Base-by-base conservation (phyloP, 2,113 vertebrate species). In the Anhinga rufa region DNA sequence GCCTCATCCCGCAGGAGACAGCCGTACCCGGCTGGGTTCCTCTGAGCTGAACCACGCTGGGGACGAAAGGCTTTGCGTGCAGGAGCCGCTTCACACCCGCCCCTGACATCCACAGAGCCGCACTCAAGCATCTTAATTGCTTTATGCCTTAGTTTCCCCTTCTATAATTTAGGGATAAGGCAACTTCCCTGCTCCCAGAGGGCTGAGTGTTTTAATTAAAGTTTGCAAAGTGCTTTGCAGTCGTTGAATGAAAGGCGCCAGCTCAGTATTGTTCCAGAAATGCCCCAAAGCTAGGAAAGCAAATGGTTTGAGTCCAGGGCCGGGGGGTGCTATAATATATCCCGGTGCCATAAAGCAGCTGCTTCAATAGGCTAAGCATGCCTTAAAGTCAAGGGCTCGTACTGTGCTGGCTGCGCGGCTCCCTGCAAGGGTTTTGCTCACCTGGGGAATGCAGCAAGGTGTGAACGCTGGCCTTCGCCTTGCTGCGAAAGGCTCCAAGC, bases 141-240 rank as follows among this genome's bases (percentile, higher is more conserved):
- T 95, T 38, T 7, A 5, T 55, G 89, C 86, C 83, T 68, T 7
- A 49, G 46, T 76, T 95, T 93, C 65, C 88, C 76, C 4, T 31
- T 68, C 84, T 46, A 4, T n/a, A 24, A 79, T 34, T 70, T 21
- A 12, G 86, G 94, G 79, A 69, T 65, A 18, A 93, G 62, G 92
- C 49, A 17, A 26, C 52, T 82, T 69, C 92, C 71, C 92, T 0
- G 51, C 64, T 86, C 94, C 68, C 88, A 48, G 76, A 74, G 90
- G 66, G 76, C 89, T 28, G 62, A 13, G 71, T 71, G 95, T 69
- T 82, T 91, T 90, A 78, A 78, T 88, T 89, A 81, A 92, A 91
- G 89, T 91, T 93, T 55, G 57, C 48, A n/a, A 75, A 91, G 92
- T 31, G 82, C 92, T 94, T 36, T 4, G 87, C 65, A 4, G 52